These are phyloP conservation scores for Cynopterus sphinx DNA, from an alignment of 2,797 vertebrate genomes.

Conservation along the genomic window DNA sequence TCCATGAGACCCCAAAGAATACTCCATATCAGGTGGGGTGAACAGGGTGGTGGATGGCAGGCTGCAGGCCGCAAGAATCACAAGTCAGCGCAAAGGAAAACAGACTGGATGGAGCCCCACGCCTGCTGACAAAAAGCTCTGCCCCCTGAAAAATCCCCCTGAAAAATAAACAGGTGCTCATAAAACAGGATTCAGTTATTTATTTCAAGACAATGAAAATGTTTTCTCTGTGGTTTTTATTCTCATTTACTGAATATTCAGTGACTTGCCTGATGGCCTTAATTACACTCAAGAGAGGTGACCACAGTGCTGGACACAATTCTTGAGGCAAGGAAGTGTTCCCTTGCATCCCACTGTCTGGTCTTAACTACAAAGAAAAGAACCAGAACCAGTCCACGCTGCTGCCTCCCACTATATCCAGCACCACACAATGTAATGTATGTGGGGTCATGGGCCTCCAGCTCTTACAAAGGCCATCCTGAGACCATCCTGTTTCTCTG, in stretches of 20 bases:
- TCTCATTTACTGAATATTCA: not conserved
- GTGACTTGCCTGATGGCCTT: not conserved
- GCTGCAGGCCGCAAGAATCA: not conserved
- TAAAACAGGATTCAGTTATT: not conserved
- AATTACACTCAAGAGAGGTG: not conserved
- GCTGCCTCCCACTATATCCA: not conserved
- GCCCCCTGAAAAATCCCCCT: not conserved
- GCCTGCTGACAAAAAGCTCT: not conserved
- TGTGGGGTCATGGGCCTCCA: not conserved
- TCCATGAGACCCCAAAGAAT: not conserved
- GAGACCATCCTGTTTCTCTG: not conserved
- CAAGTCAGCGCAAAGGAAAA: not conserved
- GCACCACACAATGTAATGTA: accelerated
- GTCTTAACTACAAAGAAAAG: not conserved
- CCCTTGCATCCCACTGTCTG: slow-evolving; percentile 8
- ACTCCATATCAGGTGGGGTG: not conserved
- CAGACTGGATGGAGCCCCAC: accelerated
- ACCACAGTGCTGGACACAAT: not conserved
- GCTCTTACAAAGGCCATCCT: not conserved
- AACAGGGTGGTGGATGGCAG: not conserved
- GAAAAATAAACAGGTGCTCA: not conserved
- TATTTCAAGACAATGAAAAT: not conserved
- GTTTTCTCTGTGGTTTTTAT: not conserved
- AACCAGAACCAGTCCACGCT: not conserved
- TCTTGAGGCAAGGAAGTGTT: not conserved